These are phyloP conservation scores for Enteromius argenteus DNA, from an alignment of 2,797 vertebrate species.

Conservation along the genomic window DNA sequence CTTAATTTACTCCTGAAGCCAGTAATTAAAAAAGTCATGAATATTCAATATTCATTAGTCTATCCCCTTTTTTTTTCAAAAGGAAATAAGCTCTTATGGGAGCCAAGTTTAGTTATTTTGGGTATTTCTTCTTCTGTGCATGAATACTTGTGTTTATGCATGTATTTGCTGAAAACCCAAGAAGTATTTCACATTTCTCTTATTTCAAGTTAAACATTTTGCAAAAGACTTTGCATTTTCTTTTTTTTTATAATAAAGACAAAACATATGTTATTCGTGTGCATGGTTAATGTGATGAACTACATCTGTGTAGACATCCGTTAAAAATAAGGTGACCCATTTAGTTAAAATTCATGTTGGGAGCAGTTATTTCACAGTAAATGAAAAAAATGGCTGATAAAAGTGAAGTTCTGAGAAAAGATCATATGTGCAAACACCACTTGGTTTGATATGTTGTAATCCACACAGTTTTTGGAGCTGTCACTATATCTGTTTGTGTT, in stretches of 20 bases:
- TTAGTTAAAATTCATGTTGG: background rate
- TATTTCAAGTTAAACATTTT: background rate
- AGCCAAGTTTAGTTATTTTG: background rate
- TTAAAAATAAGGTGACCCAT: background rate
- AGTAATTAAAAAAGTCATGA: background rate
- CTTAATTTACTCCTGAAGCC: background rate
- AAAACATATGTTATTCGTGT: background rate
- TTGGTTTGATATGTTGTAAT: background rate
- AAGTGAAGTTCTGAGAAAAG: background rate
- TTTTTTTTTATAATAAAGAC: background rate
- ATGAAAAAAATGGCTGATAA: background rate
- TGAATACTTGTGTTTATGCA: background rate
- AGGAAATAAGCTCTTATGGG: background rate
- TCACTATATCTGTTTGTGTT: conserved; percentile 23
- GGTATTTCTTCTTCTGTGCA: background rate
- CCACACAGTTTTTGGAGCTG: background rate
- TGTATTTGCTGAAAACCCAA: background rate
- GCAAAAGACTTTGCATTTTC: background rate
- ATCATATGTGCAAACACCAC: background rate
- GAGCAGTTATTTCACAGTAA: background rate
- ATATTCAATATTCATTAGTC: background rate
- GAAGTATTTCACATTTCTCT: background rate
- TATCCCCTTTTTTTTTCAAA: no score
- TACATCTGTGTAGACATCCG: background rate
- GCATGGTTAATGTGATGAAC: background rate